Base-by-base conservation (phyloP, 1,140 invertebrate species). In the Brachionus plicatilis region DNA sequence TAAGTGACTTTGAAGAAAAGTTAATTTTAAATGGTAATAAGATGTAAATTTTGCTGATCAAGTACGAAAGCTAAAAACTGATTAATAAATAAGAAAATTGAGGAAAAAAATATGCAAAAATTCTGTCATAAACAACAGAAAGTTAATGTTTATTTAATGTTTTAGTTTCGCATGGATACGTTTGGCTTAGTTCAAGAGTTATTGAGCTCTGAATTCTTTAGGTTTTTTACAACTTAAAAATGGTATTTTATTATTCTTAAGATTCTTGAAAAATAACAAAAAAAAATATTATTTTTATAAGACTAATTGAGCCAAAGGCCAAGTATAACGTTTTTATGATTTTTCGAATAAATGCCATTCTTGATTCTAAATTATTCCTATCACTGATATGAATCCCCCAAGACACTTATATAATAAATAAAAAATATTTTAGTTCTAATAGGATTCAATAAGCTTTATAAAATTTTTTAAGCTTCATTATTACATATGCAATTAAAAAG, bases 121-220 rank as follows among this genome's bases (percentile, higher is more conserved):
- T 14, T 43, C 37, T 41, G 33, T 43, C 41, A 20, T 60, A 60
- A 60, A 43, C 68, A 43, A n/a, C 41, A 20, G 11, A 41, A 41
- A 41, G 17, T 17, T 43, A 43, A 41, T 72, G 68, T 72, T 72
- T 72, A 72, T 72, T 72, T 72, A 72, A 72, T 72, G 68, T 72
- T 72, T 72, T 72, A 72, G 68, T 72, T 72, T 72, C 68, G 68
- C 68, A 72, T 72, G 68, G 68, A 72, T 72, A 72, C 68, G 68
- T 72, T 72, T 72, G 68, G 68, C 37, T 72, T 72, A 72, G 41
- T 41, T 72, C 17, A 41, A 43, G 17, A 41, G 33, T 43, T 72
- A 72, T 72, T 41, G 29, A 72, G 17, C 41, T 11, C 33, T 72
- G 17, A 41, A 41, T 72, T 72, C 37, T 43, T 72, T 43, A 43